Base-by-base conservation (phyloP, 2,888 invertebrate genomes). In the Drosophila barbarae region DNA sequence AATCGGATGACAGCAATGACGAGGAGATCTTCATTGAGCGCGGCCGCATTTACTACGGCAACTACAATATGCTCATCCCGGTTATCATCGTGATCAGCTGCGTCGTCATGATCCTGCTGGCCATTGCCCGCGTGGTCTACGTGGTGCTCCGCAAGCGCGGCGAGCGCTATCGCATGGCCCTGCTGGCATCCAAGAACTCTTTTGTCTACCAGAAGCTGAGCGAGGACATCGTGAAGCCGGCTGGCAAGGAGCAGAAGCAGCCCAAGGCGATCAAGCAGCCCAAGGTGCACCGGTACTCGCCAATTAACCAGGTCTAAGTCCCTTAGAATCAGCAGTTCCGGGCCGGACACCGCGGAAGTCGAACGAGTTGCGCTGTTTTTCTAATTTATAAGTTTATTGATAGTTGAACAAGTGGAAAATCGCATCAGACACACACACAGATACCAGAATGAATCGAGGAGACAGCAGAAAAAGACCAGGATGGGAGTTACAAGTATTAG, bases 141-240 rank as follows among this genome's bases (percentile, higher is more conserved):
- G 77, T 89, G 69, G 69, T 89, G 59, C 91, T 92, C 91, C 91
- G 90, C 78, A 89, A 88, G 71, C 90, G 90, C 46, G 90, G 90
- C 34, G 90, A 90, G 73, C 90, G 92, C 70, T 90, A 89, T 68
- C 88, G 88, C 55, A 89, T 89, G 87, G 90, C 90, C 10, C 70
- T 90, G 36, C 59, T 90, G 67, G 89, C 89, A 57, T 86, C 89
- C 5, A 90, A 89, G 76, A 90, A 90, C 69, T 89, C 89, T 34
- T 91, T 95, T 65, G 94, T 95, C 21, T 95, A 95, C 89, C 94
- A 94, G 85, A 94, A 94, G 73, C 90, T 95, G 56, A 94, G 94
- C 12, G 95, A 95, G 88, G 95, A 95, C 76, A 92, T 94, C 73
- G 91, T 92, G 12, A 93, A 93, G 49, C 92, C 93, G 53, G n/a